phyloP scores from a whole-genome alignment of 2,888 invertebrate species.

The Pyralis farinalis region DNA sequence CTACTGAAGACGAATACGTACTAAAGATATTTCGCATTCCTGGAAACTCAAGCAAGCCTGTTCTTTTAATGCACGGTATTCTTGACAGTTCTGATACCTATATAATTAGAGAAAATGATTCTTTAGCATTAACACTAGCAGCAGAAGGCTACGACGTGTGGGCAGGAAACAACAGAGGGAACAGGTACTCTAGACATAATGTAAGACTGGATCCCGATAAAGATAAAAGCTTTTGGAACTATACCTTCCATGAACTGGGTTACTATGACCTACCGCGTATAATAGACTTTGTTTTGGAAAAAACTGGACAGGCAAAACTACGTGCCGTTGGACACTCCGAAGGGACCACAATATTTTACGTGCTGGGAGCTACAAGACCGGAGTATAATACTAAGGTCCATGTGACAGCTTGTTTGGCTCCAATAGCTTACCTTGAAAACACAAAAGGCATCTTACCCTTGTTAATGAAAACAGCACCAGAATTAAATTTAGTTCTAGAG shows the following conservation, averaged over 20 bases:
- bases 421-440: constrained; percentile 41
- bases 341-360: constrained; percentile 80
- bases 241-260: constrained; percentile 82
- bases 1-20: constrained; percentile 26
- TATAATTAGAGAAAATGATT: constrained; percentile 9
- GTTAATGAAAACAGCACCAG: neutral
- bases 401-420: constrained; percentile 69
- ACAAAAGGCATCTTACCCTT: neutral
- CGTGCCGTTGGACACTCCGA: constrained; percentile 85
- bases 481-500: neutral
- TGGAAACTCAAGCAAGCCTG: constrained; percentile 9
- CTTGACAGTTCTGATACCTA: constrained; percentile 11
- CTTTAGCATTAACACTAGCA: constrained; percentile 7
- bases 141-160: constrained; percentile 14
- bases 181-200: constrained; percentile 14
- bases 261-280: constrained; percentile 83
- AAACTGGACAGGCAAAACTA: constrained; percentile 72
- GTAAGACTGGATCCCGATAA: constrained; percentile 9
- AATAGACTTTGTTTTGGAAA: constrained; percentile 39
- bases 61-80: constrained; percentile 13
- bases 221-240: constrained; percentile 4
- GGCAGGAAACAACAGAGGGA: constrained; percentile 15
- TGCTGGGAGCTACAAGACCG: constrained; percentile 68
- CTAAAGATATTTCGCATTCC: constrained; percentile 12
- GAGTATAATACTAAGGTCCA: constrained; percentile 79